Evolutionary conservation across 37 sponge, comb jelly and placozoan species (phyloP).

Genomic region (Beroe ovata): DNA sequence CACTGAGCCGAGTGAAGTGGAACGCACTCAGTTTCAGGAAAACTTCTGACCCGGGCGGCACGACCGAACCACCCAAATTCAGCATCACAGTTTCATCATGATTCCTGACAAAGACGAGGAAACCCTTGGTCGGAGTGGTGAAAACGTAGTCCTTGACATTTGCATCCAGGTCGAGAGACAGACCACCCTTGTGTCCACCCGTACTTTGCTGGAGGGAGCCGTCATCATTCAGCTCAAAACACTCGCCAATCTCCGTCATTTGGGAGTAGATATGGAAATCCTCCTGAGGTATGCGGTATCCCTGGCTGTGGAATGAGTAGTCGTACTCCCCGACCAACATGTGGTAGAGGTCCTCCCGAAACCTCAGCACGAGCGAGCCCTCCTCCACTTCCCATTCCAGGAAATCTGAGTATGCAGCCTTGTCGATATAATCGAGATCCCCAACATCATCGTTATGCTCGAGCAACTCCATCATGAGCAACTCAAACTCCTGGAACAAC

Average conservation of each 20-base stretch:
- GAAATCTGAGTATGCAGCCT: neutral
- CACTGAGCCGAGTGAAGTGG: neutral
- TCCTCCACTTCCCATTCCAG: neutral
- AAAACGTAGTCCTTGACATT: conserved; percentile 43
- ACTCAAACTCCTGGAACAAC: neutral
- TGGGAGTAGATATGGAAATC: neutral
- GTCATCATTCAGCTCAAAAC: conserved; percentile 64
- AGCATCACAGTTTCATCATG: conserved; percentile 54
- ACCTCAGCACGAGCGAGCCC: neutral
- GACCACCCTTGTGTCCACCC: neutral
- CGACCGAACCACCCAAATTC: conserved; percentile 15
- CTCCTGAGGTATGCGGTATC: neutral
- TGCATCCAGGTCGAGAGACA: conserved; percentile 15
- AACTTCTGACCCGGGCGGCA: conserved; percentile 1
- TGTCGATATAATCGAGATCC: neutral
- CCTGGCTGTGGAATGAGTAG: neutral
- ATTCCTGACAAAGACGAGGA: conserved; percentile 20
- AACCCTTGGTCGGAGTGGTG: conserved; percentile 19
- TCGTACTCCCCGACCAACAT: conserved; percentile 45
- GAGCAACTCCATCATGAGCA: neutral
- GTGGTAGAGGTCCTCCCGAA: neutral
- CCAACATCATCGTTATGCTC: neutral
- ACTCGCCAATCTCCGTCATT: conserved; percentile 27
- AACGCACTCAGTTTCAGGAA: neutral
- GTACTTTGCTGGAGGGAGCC: neutral